These are phyloP conservation scores for Hydrochoerus hydrochaeris DNA, from an alignment of 2,113 vertebrate genomes.

Conservation along the genomic window DNA sequence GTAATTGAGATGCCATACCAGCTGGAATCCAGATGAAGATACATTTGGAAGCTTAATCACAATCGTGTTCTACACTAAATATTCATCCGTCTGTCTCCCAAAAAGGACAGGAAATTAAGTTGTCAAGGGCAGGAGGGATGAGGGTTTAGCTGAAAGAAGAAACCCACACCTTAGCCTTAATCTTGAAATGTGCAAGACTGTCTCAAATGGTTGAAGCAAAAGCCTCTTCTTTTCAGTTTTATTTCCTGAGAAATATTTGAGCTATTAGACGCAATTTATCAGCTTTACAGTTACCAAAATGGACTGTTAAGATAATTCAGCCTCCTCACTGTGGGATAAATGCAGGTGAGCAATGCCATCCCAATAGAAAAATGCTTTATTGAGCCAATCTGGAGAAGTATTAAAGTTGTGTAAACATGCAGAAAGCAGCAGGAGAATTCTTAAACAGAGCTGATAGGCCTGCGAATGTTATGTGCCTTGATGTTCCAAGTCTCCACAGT, in stretches of 20 bases:
- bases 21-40: conserved; percentile 86
- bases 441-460: conserved; percentile 71
- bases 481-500: conserved; percentile 69
- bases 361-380: conserved; percentile 81
- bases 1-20: conserved; percentile 80
- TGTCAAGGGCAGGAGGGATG: conserved; percentile 73
- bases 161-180: conserved; percentile 68
- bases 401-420: conserved; percentile 74
- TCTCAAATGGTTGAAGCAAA: conserved; percentile 32
- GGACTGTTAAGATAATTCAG: conserved; percentile 61
- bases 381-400: conserved; percentile 70
- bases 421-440: conserved; percentile 72
- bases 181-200: conserved; percentile 35
- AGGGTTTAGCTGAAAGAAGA: conserved; percentile 57
- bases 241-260: conserved; percentile 76
- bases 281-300: conserved; percentile 74
- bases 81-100: conserved; percentile 81
- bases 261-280: conserved; percentile 76
- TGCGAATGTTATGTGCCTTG: conserved; percentile 66
- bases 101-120: conserved; percentile 83
- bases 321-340: conserved; percentile 73
- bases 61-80: conserved; percentile 80
- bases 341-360: conserved; percentile 72
- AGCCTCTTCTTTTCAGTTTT: conserved; percentile 56
- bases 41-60: conserved; percentile 83